These are phyloP conservation scores for Drosophila kokeensis DNA, from an alignment of 2,888 invertebrate genomes.

Conservation along the genomic window DNA sequence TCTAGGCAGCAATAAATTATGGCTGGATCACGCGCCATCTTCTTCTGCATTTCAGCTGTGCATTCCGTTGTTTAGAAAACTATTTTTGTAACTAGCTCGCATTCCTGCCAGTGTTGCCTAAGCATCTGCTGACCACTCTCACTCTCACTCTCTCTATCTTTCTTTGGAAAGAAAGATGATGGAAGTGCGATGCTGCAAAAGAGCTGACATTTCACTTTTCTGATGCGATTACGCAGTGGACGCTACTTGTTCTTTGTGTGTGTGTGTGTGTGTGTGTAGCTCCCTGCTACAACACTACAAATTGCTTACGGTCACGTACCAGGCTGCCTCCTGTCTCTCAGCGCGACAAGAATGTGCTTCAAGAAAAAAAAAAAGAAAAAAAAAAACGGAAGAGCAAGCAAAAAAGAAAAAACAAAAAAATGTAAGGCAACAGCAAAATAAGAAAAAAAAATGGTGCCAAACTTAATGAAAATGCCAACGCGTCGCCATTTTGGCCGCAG, in stretches of 20 bases:
- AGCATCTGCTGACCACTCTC: slow-evolving; percentile 5
- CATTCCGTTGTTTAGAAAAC: slow-evolving; percentile 59
- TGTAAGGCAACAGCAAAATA: slow-evolving; percentile 5
- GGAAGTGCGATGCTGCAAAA: slow-evolving; percentile 50
- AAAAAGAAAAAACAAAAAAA: background rate
- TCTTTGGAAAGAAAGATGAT: slow-evolving; percentile 43
- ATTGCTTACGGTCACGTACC: slow-evolving; percentile 70
- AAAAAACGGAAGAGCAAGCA: slow-evolving; percentile 8
- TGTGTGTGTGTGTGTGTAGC: background rate
- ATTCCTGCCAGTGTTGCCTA: slow-evolving; percentile 57
- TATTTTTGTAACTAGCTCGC: slow-evolving; percentile 67
- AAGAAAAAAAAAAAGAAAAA: slow-evolving; percentile 23
- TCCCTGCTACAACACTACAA: slow-evolving; percentile 50
- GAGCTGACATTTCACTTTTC: slow-evolving; percentile 73
- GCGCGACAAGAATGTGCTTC: slow-evolving; percentile 62
- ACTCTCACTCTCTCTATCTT: background rate
- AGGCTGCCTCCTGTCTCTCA: slow-evolving; percentile 37
- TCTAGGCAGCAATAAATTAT: slow-evolving; percentile 52
- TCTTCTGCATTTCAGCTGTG: slow-evolving; percentile 43
- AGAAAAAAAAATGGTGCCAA: slow-evolving; percentile 67
- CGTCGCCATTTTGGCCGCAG: slow-evolving; percentile 72
- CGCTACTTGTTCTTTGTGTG: slow-evolving; percentile 5
- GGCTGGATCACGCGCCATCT: slow-evolving; percentile 68
- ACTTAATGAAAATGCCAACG: slow-evolving; percentile 77
- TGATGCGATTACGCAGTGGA: slow-evolving; percentile 69